These are phyloP conservation scores for Fissipunctia ypsillon DNA, from an alignment of 2,888 invertebrate genomes.

Conservation along the genomic window DNA sequence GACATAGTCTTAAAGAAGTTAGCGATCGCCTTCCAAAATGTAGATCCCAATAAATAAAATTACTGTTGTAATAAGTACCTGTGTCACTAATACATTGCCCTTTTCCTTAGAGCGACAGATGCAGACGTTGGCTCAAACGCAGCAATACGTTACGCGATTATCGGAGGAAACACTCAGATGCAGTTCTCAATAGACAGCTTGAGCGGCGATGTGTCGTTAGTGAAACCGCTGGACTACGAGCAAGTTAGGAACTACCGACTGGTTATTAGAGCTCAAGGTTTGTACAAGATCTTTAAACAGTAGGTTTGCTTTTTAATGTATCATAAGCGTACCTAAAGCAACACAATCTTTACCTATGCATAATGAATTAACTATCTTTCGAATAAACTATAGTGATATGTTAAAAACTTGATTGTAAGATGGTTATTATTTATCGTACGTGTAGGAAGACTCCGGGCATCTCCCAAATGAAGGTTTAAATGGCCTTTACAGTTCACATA, in stretches of 20 bases:
- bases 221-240: conserved; percentile 97
- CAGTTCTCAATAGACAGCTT: conserved; percentile 98
- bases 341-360: too few species aligned
- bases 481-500: not conserved
- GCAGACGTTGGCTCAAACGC: conserved; percentile 98
- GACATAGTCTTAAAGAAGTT: not conserved
- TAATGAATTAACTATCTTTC: too few species aligned
- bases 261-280: conserved; percentile 97
- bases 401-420: too few species aligned
- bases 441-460: not conserved
- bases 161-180: conserved; percentile 98
- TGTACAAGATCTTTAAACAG: too few species aligned
- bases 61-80: too few species aligned
- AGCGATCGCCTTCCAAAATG: not conserved
- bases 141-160: conserved; percentile 97
- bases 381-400: too few species aligned
- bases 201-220: conserved; percentile 96
- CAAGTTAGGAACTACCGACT: conserved; percentile 95
- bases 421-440: too few species aligned
- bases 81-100: conserved; percentile 40
- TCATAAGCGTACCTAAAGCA: too few species aligned
- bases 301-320: too few species aligned
- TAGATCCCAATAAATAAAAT: not conserved
- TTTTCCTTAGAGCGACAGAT: conserved; percentile 94
- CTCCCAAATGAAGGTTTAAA: not conserved